These are phyloP conservation scores for Anguilla pacifica DNA, from an alignment of 2,797 vertebrate species.

Conservation along the genomic window DNA sequence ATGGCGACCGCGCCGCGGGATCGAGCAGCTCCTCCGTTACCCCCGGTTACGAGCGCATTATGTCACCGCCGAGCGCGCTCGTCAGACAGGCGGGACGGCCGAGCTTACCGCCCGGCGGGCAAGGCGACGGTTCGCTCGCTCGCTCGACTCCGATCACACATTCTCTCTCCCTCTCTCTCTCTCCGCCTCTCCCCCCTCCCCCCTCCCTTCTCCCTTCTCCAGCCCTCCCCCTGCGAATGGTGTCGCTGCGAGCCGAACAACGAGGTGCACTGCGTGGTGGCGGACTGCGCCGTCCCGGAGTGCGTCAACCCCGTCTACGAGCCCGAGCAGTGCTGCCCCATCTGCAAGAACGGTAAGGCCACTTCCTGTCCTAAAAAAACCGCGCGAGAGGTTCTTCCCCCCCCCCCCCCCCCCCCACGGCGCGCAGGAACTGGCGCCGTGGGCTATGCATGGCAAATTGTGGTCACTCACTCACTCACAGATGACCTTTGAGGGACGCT, in stretches of 20 bases:
- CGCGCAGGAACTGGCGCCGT: no score
- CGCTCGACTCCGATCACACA: neutral
- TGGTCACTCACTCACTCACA: no score
- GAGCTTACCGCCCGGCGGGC: neutral
- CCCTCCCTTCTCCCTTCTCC: constrained; percentile 33
- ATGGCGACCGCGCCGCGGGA: neutral
- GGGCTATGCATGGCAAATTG: no score
- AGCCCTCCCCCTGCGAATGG: constrained; percentile 99
- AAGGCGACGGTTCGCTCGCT: neutral
- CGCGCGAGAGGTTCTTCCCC: no score
- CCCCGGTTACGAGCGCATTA: neutral
- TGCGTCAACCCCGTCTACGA: constrained; percentile 99
- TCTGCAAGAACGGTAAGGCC: constrained; percentile 99
- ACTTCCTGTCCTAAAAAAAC: neutral
- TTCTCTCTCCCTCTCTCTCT: constrained; percentile 42
- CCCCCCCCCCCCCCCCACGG: no score
- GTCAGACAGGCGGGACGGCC: neutral
- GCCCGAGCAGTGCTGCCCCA: constrained; percentile 98
- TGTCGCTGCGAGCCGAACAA: constrained; percentile 99
- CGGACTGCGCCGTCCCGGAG: constrained; percentile 97
- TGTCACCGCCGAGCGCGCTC: neutral
- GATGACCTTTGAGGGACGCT: no score
- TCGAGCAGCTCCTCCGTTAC: neutral
- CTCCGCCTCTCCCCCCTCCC: constrained; percentile 37
- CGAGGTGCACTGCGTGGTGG: constrained; percentile 99